Evolutionary conservation across 2,797 vertebrate genomes (phyloP), one percentile per base, ranked within the genome.

Genomic region (Sebastes itinus): DNA sequence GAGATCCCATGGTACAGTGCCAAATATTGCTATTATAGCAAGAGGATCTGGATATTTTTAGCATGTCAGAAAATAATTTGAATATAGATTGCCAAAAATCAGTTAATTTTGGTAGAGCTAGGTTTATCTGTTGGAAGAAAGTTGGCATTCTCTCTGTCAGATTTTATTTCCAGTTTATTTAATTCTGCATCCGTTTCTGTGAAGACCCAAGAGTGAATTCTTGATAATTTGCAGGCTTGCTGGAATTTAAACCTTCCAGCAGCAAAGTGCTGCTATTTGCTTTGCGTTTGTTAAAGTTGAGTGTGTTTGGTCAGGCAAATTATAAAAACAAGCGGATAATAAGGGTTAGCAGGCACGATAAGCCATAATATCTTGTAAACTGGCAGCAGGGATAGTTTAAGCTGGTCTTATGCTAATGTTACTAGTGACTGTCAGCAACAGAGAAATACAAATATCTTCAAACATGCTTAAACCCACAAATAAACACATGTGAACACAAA

Each of bases 361-460:
- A 96, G 89, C 94, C 93, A 88, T 91, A 93, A 96, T 95, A 88
- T 94, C 88, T 86, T 92, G 89, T 91, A 95, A 96, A 96, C 89
- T 96, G 95, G 93, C 94, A 95, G 90, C 65, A 60, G 94, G 88
- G 92, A 93, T 94, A 91, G 89, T 86, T 92, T 96, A 94, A 95
- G 92, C 90, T 77, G 78, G 91, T 94, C 82, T 94, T 95, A 95
- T 92, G 86, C 91, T 92, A 95, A 94, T 95, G 93, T 90, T 90
- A 89, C 91, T 94, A 94, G 81, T 94, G 89, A 90, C 94, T 89
- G 72, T 85, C 92, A 93, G 94, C 92, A 72, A 86, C 78, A 73
- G 80, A 86, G 88, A 88, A 82, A 83, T 72, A 89, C 74, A 93
- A 95, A 93, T 72, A 90, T 91, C 82, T 85, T 87, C 81, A 92